Conservation (phyloP, 2,113 vertebrate genomes). For the Anhinga anhinga region DNA sequence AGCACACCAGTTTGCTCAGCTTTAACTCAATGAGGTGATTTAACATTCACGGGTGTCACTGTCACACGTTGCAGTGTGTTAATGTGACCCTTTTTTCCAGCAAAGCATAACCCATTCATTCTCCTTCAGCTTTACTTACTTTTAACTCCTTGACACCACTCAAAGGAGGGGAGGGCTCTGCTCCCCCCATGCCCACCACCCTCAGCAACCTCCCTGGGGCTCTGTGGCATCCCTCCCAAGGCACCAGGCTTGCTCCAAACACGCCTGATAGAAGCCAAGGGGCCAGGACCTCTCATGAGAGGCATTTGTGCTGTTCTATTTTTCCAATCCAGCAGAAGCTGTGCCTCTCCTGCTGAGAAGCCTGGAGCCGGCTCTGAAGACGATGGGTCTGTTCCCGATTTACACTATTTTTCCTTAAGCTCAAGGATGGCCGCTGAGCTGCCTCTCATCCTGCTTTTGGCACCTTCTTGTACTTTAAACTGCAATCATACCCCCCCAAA, state of each 20-base stretch:
- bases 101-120: neutral
- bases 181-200: neutral
- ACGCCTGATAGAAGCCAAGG: neutral
- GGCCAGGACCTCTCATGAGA: neutral
- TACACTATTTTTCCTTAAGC: constrained; percentile 32
- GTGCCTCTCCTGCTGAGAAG: constrained; percentile 32
- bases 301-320: neutral
- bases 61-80: neutral
- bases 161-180: neutral
- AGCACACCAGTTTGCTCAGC: neutral
- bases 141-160: fast-evolving
- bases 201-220: neutral
- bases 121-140: neutral
- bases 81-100: neutral
- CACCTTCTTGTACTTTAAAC: neutral
- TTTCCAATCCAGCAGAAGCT: constrained; percentile 27
- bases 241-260: neutral
- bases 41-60: neutral
- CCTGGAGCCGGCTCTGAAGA: constrained; percentile 20
- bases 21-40: neutral
- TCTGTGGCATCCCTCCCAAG: neutral
- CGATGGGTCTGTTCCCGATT: neutral
- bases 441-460: constrained; percentile 22
- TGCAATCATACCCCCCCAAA: neutral
- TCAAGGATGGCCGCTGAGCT: neutral